phyloP scores from a whole-genome alignment of 2,888 invertebrate genomes.

The Listrodromus nycthemerus region DNA sequence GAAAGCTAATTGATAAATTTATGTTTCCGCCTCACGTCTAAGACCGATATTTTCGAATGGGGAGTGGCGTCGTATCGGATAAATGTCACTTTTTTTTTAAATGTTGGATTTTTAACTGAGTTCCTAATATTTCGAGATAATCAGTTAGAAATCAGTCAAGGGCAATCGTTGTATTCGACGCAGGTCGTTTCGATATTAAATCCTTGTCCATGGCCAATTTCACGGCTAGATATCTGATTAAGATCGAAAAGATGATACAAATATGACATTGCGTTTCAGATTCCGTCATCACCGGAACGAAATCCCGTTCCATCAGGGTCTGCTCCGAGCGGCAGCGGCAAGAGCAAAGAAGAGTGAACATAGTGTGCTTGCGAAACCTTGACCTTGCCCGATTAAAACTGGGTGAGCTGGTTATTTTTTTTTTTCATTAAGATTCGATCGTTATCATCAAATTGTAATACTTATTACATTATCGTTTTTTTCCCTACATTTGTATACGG shows the following conservation, averaged over 20 bases:
- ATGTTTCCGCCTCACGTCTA: too few species aligned
- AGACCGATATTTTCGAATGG: too few species aligned
- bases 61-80: too few species aligned
- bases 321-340: constrained; percentile 54
- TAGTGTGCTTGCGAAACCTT: constrained; percentile 31
- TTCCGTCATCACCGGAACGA: constrained; percentile 60
- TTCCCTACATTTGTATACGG: constrained; percentile 40
- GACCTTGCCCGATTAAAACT: constrained; percentile 1
- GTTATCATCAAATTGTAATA: constrained; percentile 36
- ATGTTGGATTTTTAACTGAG: too few species aligned
- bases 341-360: constrained; percentile 60
- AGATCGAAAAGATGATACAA: background rate
- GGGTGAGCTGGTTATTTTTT: constrained; percentile 35
- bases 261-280: constrained; percentile 38
- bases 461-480: constrained; percentile 26
- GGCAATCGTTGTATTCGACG: background rate
- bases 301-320: constrained; percentile 43
- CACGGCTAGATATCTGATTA: background rate
- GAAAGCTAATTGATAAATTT: too few species aligned
- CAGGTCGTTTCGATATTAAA: background rate
- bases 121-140: too few species aligned
- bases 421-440: constrained; percentile 13
- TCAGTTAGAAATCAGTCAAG: background rate
- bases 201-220: background rate
- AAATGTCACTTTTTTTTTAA: too few species aligned